These are phyloP conservation scores for Australoheros scitulus DNA, from an alignment of 2,113 vertebrate genomes.

Conservation along the genomic window DNA sequence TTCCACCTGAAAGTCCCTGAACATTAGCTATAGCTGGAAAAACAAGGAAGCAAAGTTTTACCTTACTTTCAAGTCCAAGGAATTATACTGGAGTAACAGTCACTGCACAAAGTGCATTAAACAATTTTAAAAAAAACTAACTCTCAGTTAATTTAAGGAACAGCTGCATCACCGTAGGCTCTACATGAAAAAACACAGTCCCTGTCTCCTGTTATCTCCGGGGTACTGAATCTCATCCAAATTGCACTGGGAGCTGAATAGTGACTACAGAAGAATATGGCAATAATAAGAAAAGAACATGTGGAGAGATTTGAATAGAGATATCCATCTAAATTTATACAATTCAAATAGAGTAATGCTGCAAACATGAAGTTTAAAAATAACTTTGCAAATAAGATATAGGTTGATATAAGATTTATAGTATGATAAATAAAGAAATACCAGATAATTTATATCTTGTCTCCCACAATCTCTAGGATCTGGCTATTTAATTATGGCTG, in stretches of 20 bases:
- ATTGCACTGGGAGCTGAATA: not conserved
- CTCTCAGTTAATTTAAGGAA: conserved; percentile 49
- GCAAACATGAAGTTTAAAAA: not conserved
- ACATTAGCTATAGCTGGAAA: too few species aligned
- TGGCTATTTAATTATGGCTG: not conserved
- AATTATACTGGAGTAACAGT: not conserved
- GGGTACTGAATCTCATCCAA: conserved; percentile 50
- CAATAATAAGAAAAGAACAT: not conserved
- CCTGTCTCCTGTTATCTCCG: conserved; percentile 30
- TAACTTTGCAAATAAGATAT: not conserved
- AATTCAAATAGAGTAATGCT: not conserved
- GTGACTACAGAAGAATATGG: not conserved
- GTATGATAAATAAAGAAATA: not conserved
- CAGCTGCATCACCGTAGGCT: conserved; percentile 66
- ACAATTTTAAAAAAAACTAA: not conserved
- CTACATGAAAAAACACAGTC: conserved; percentile 62
- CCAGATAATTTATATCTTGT: not conserved
- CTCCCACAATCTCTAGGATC: not conserved
- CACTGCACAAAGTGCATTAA: not conserved
- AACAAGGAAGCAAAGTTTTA: not conserved
- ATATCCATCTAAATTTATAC: not conserved
- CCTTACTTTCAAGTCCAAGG: not conserved
- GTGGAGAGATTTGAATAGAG: not conserved
- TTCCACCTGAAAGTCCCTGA: too few species aligned
- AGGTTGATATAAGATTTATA: not conserved